Evolutionary conservation across 2,888 invertebrate species (phyloP), one percentile per base, ranked within the genome.

Genomic region (Zootermopsis nevadensis): DNA sequence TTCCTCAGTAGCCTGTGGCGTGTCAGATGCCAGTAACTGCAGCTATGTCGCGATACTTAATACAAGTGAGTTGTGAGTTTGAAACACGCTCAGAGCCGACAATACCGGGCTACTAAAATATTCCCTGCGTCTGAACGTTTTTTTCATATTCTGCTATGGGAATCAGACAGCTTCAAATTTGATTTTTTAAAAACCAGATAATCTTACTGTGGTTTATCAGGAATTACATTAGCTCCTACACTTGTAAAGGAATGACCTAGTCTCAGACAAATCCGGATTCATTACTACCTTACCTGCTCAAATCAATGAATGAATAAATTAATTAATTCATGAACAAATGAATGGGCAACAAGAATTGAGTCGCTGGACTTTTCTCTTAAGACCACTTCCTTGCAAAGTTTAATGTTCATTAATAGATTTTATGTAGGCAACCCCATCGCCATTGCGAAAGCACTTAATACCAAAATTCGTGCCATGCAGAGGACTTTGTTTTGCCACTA

Each of bases 1-100:
- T 33, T 31, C 3, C 33, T 30, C 22, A 33, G 74, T 74, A n/a
- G 38, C 4, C n/a, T 24, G 74, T 74, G 33, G 74, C 74, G 74
- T 74, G 74, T n/a, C 38, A 38, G 74, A 35, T n/a, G n/a, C 74
- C 74, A 74, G n/a, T 74, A 74, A 74, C 42, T n/a, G 74, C 8
- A 38, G n/a, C 42, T 7, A 7, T 22, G 74, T 42, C 74, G 38
- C 74, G 33, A 38, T 33, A 42, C 35, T 74, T 74, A 30, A 38
- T 74, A 69, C n/a, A 24, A n/a, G 38, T 74, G 74, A 74, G 38
- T 74, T 38, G 74, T 24, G 74, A 74, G 38, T 35, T n/a, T n/a
- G 8, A 24, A 38, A 38, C 74, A 74, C 74, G 74, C 60, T 27
- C 60, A 7, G 27, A 3, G n/a, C 60, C n/a, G 4, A 60, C 6